Evolutionary conservation across 2,113 vertebrate species (phyloP).

Genomic region (Pelvicachromis taeniatus): DNA sequence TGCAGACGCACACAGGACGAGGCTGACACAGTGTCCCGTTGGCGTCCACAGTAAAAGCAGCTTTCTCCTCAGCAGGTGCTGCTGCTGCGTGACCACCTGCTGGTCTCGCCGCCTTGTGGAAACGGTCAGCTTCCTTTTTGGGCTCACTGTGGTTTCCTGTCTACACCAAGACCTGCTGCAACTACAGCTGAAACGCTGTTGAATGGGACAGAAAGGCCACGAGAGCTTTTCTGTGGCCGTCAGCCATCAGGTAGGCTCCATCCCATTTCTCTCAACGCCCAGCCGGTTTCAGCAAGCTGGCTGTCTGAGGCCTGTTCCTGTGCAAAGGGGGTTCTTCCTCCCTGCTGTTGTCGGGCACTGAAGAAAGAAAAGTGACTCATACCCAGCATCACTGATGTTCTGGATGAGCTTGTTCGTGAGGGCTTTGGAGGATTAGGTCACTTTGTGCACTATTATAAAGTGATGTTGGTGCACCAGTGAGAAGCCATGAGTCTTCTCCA

Average conservation of each 20-base stretch:
- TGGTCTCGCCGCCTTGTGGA: slow-evolving; percentile 1
- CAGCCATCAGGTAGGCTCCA: background rate
- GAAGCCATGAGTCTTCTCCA: background rate
- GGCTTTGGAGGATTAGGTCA: background rate
- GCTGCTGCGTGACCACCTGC: slow-evolving; percentile 27
- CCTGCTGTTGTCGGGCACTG: background rate
- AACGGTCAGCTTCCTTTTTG: slow-evolving; percentile 6
- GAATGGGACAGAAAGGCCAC: background rate
- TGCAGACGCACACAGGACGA: no score
- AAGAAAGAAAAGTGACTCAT: background rate
- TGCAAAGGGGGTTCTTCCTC: background rate
- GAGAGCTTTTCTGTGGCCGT: background rate
- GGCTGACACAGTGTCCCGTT: background rate
- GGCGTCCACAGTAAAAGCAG: slow-evolving; percentile 6
- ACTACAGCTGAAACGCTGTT: background rate
- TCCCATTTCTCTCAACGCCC: background rate
- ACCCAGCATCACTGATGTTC: background rate
- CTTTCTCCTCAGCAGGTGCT: slow-evolving; percentile 35
- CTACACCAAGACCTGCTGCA: background rate
- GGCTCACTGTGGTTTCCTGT: background rate
- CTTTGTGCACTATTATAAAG: background rate
- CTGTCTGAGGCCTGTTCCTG: background rate
- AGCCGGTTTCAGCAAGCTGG: background rate
- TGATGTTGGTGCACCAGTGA: background rate
- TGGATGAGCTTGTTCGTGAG: background rate